Evolutionary conservation across 1,140 invertebrate genomes (phyloP).

Genomic region (Drosophila quadrilineata): DNA sequence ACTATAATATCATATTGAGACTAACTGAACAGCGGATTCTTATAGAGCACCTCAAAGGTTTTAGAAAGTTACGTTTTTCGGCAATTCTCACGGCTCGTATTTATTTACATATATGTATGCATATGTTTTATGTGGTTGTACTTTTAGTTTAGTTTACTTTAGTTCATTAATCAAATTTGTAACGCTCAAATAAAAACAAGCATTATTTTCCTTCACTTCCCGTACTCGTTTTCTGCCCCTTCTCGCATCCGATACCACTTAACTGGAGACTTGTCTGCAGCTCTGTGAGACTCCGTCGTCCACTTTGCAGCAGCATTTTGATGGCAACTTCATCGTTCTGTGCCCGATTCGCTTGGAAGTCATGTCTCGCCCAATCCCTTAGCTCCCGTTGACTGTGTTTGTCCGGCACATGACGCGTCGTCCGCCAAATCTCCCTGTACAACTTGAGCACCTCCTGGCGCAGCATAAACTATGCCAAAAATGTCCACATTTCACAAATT

Average conservation of each 20-base stretch:
- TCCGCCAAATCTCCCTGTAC: slow-evolving; percentile 87
- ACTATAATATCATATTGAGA: slow-evolving; percentile 21
- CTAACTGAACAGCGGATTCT: slow-evolving; percentile 56
- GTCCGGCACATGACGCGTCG: slow-evolving; percentile 86
- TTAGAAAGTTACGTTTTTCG: slow-evolving; percentile 48
- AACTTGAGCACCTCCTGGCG: slow-evolving; percentile 89
- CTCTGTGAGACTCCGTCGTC: slow-evolving; percentile 86
- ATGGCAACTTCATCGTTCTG: slow-evolving; percentile 87
- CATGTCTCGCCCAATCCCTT: slow-evolving; percentile 86
- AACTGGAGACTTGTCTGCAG: slow-evolving; percentile 85
- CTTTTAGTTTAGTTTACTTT: slow-evolving; percentile 6
- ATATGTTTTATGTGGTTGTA: slow-evolving; percentile 24
- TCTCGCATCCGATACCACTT: slow-evolving; percentile 67
- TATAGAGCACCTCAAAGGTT: slow-evolving; percentile 73
- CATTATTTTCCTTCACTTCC: no score
- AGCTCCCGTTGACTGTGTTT: slow-evolving; percentile 85
- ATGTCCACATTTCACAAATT: not conserved
- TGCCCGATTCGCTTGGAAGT: slow-evolving; percentile 87
- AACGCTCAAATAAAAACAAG: slow-evolving; percentile 63
- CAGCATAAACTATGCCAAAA: slow-evolving; percentile 86
- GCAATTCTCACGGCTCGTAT: slow-evolving; percentile 43
- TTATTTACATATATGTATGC: slow-evolving; percentile 55
- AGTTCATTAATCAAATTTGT: slow-evolving; percentile 44
- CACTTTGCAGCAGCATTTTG: slow-evolving; percentile 87
- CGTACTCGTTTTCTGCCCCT: slow-evolving; percentile 23